phyloP scores from a whole-genome alignment of 2,113 vertebrate species.

The Paracanthobrama guichenoti region DNA sequence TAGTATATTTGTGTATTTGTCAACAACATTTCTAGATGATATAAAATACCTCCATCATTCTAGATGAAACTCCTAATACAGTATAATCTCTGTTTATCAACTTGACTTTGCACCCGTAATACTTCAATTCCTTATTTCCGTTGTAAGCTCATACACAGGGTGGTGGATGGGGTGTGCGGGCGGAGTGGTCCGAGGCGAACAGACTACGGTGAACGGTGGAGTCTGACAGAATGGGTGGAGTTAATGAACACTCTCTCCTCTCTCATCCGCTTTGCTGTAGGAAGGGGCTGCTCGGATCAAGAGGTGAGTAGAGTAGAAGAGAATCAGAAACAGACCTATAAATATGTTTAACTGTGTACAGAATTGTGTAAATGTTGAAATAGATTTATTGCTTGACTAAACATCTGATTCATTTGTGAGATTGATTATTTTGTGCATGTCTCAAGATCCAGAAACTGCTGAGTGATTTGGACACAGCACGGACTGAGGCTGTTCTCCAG shows the following conservation, averaged over 20 bases:
- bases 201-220: constrained; percentile 83
- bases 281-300: constrained; percentile 78
- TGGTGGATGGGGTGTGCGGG: constrained; percentile 89
- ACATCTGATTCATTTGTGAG: neutral
- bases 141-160: constrained; percentile 85
- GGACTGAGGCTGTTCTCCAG: constrained; percentile 75
- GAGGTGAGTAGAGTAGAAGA: constrained; percentile 71
- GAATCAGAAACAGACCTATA: neutral
- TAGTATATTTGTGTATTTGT: too few relatives aligned
- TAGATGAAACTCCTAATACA: neutral
- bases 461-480: constrained; percentile 70
- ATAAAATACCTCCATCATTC: neutral
- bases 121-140: neutral
- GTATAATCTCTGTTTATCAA: too few relatives aligned
- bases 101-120: neutral
- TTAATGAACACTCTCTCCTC: constrained; percentile 71
- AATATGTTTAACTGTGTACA: neutral
- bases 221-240: constrained; percentile 81
- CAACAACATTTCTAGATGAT: too few relatives aligned
- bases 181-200: constrained; percentile 73
- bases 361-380: neutral
- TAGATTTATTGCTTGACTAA: neutral
- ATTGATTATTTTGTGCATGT: constrained; percentile 42
- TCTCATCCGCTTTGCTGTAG: constrained; percentile 77
- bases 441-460: constrained; percentile 78